Evolutionary conservation across 2,113 vertebrate species (phyloP), one percentile per base, ranked within the genome.

Genomic region (Salvelinus sp.): DNA sequence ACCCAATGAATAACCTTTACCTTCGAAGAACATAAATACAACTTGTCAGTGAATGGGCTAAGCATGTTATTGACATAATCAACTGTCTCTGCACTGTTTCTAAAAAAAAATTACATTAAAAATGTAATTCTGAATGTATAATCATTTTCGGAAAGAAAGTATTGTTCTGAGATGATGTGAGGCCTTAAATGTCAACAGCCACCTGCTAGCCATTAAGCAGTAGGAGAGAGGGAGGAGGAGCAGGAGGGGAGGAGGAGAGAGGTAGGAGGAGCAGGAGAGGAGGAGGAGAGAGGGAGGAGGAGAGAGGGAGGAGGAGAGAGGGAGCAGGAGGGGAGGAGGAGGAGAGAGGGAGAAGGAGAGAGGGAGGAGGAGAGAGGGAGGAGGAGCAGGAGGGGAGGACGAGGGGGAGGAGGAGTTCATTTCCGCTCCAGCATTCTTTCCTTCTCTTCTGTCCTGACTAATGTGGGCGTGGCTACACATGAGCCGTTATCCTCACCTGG

Each of bases 111-210:
- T 4, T 4, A 30, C 0, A 30, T 6, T 6, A 2, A 16, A 54
- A 54, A 54, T 9, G 14, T 14, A 0, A 16, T 54, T 54, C 50
- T 16, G 14, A 54, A 3, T 4, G 12, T 54, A 16, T 54, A 54
- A 18, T 16, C 5, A 16, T n/a, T 62, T 22, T 16, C 6, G n/a
- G n/a, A 62, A 62, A 62, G 1, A 13, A 62, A 54, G 4, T 70
- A 57, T 67, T 62, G 76, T 70, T 73, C 18, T 54, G 50, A 18
- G 50, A 14, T 54, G 77, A 82, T 74, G 71, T 74, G 70, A 82
- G 70, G 44, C 78, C 85, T 72, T 75, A 18, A 84, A 83, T 76
- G 79, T 82, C 78, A 90, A 87, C 83, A 89, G 80, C 47, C 83
- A 81, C 84, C 89, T 86, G 80, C 76, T 76, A 75, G 82, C 76